phyloP scores from a whole-genome alignment of 2,797 vertebrate species.

The Bufotes viridis region DNA sequence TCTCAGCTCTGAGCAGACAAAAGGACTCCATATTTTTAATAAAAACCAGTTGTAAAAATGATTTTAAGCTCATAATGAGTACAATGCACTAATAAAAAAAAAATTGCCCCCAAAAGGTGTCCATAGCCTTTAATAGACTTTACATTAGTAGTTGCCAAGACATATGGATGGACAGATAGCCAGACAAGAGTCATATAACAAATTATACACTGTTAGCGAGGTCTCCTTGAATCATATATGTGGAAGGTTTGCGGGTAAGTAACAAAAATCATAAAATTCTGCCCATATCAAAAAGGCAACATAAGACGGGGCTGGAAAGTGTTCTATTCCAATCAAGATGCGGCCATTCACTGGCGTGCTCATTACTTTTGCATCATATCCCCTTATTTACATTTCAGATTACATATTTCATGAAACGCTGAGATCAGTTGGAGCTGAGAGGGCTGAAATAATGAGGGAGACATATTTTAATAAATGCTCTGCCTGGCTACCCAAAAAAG shows the following conservation, averaged over 20 bases:
- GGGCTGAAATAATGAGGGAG: constrained; percentile 85
- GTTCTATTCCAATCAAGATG: constrained; percentile 86
- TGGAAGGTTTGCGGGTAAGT: not conserved
- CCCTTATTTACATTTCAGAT: constrained; percentile 96
- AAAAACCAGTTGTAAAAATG: too few species aligned
- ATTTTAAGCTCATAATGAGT: too few species aligned
- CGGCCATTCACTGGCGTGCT: constrained; percentile 80
- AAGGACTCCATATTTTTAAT: too few species aligned
- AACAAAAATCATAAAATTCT: not conserved
- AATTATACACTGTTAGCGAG: too few species aligned
- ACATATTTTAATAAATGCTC: constrained; percentile 85
- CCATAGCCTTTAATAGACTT: too few species aligned
- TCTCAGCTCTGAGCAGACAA: too few species aligned
- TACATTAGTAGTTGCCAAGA: too few species aligned
- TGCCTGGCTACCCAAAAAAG: constrained; percentile 77
- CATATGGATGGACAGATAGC: too few species aligned
- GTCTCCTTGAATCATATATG: too few species aligned
- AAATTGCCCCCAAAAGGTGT: too few species aligned
- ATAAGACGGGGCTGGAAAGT: constrained; percentile 70
- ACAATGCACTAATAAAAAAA: too few species aligned
- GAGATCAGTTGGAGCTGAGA: constrained; percentile 82
- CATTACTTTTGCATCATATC: constrained; percentile 87
- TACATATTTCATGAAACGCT: constrained; percentile 85
- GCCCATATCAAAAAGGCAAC: constrained; percentile 76
- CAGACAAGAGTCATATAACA: too few species aligned